Evolutionary conservation across 2,888 invertebrate genomes (phyloP), one percentile per base, ranked within the genome.

Genomic region (Kuschelorhynchus macadamiae): DNA sequence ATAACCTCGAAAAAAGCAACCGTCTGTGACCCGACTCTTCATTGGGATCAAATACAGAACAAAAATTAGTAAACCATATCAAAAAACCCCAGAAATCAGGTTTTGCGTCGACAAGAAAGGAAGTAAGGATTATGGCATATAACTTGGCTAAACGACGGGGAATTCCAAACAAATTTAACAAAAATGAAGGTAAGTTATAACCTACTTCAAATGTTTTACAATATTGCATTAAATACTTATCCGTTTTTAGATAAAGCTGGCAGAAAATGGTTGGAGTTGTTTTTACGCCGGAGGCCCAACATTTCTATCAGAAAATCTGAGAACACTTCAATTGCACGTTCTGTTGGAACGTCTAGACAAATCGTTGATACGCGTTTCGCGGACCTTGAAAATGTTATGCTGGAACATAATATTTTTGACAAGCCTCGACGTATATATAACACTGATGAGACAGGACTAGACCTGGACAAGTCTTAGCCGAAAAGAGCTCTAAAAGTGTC

Each of bases 401-500:
- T 20, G 4, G 21, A 42, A 42, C 3, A 42, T 18, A 9, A 42
- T 14, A 7, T 56, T 39, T 42, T 21, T 25, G 25, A 25, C 7
- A 25, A 25, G 7, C 25, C 25, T 25, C 4, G 25, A 25, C 7
- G 7, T 25, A 55, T 39, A 12, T 30, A 55, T 20, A 55, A 55
- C 20, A 56, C 56, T n/a, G 56, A 56, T 12, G 42, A 56, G 21
- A 56, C 56, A 1, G 42, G 56, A 60, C 46, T 32, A 36, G 14
- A 65, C 30, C 59, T 65, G 65, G 65, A 2, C 49, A 65, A 30
- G 47, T 65, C 36, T 32, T 59, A 14, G 56, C 46, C 39, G 36
- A 30, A 33, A 60, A 65, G 41, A 30, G 53, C 4, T 62, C 53
- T 20, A 53, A 62, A 53, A 53, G 50, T 53, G 32, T 62, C 41